phyloP scores from a whole-genome alignment of 2,113 vertebrate genomes.

The Cochlearius cochlearius region DNA sequence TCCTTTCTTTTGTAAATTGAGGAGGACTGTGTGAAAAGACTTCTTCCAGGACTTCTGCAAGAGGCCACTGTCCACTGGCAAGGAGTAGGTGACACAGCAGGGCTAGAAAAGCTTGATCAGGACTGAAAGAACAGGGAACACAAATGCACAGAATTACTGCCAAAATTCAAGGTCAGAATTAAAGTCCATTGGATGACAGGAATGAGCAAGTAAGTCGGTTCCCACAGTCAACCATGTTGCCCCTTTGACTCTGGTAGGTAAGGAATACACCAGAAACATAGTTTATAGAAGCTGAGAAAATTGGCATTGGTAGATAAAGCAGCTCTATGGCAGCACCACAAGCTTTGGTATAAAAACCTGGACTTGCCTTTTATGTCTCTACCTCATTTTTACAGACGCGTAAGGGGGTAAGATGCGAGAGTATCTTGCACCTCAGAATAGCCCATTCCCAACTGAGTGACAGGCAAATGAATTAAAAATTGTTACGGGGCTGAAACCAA shows the following conservation, averaged over 20 bases:
- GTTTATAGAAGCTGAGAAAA: not conserved
- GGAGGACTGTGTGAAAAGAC: not conserved
- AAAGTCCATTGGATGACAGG: not conserved
- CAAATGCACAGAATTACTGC: not conserved
- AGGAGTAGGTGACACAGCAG: not conserved
- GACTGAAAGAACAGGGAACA: not conserved
- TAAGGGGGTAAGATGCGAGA: not conserved
- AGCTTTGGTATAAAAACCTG: not conserved
- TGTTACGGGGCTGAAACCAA: not conserved
- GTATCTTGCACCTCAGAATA: not conserved
- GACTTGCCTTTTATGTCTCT: not conserved
- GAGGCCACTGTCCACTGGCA: not conserved
- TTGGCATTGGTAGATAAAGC: not conserved
- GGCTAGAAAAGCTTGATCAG: not conserved
- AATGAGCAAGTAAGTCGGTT: not conserved
- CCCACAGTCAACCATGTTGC: fast-evolving
- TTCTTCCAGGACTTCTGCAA: not conserved
- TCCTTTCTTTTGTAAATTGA: not conserved
- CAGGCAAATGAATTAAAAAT: not conserved
- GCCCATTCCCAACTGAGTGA: not conserved
- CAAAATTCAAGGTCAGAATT: not conserved
- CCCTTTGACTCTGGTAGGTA: not conserved
- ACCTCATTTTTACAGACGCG: not conserved
- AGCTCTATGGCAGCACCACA: not conserved
- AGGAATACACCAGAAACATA: not conserved